These are phyloP conservation scores for Anguilla obscura DNA, from an alignment of 2,797 vertebrate species.

Conservation along the genomic window DNA sequence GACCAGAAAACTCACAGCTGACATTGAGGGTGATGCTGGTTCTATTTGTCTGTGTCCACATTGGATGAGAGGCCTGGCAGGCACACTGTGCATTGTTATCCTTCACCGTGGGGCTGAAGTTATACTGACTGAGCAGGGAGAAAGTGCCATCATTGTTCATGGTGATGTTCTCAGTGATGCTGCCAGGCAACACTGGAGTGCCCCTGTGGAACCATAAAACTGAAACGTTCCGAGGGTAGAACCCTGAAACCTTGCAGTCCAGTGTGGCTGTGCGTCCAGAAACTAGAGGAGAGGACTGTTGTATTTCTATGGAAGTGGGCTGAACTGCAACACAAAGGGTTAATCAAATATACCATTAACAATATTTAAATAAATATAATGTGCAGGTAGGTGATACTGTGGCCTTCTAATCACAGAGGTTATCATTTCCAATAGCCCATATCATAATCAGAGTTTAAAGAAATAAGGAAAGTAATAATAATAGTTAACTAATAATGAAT, in stretches of 20 bases:
- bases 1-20: constrained; percentile 15
- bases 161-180: background rate
- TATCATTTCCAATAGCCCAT: background rate
- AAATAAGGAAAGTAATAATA: too few relatives aligned
- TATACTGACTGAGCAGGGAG: constrained; percentile 14
- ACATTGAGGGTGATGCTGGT: background rate
- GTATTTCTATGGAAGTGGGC: background rate
- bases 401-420: background rate
- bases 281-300: background rate
- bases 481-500: too few relatives aligned
- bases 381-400: background rate
- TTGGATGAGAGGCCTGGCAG: constrained; percentile 8
- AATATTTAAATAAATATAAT: background rate
- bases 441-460: background rate
- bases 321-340: constrained; percentile 13
- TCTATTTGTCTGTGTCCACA: background rate
- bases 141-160: background rate
- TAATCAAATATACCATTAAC: background rate
- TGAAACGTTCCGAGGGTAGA: too few relatives aligned
- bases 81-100: background rate
- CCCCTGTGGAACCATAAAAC: background rate
- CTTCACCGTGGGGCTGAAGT: background rate
- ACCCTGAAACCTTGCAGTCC: too few relatives aligned
- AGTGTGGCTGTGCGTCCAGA: background rate
- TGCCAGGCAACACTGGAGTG: background rate